Evolutionary conservation across 2,797 vertebrate genomes (phyloP).

Genomic region (Botia almorhae): DNA sequence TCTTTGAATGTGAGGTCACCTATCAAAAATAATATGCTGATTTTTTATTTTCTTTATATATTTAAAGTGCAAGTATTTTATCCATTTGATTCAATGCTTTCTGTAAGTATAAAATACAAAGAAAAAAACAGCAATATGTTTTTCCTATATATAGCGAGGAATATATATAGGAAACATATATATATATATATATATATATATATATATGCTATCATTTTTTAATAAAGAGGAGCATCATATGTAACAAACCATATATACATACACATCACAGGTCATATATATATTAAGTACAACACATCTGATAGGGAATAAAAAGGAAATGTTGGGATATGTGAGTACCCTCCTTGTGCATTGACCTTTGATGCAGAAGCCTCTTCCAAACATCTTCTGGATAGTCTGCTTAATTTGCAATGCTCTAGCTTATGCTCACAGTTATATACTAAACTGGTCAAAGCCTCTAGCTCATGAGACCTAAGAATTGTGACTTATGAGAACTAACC

Average conservation of each 20-base stretch:
- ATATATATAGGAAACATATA: slow-evolving; percentile 43
- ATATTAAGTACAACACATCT: slow-evolving; percentile 81
- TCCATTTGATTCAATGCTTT: slow-evolving; percentile 86
- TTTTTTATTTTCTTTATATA: slow-evolving; percentile 83
- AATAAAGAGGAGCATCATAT: slow-evolving; percentile 84
- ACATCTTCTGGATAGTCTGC: slow-evolving; percentile 65
- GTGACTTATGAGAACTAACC: slow-evolving; percentile 59
- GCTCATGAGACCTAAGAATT: slow-evolving; percentile 40
- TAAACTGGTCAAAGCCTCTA: slow-evolving; percentile 53
- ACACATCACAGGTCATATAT: slow-evolving; percentile 72
- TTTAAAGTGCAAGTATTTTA: slow-evolving; percentile 88
- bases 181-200: slow-evolving; percentile 42
- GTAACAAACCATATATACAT: slow-evolving; percentile 80
- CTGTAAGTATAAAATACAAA: slow-evolving; percentile 87
- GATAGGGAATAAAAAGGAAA: slow-evolving; percentile 79
- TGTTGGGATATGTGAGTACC: slow-evolving; percentile 76
- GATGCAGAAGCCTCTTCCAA: slow-evolving; percentile 36
- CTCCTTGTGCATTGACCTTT: slow-evolving; percentile 79
- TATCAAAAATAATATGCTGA: slow-evolving; percentile 90
- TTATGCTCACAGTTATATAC: slow-evolving; percentile 48
- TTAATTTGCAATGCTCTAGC: slow-evolving; percentile 42
- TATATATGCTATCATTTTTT: slow-evolving; percentile 72
- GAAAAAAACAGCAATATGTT: slow-evolving; percentile 81
- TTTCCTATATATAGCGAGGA: slow-evolving; percentile 71
- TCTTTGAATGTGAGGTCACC: slow-evolving; percentile 83